These are phyloP conservation scores for Drosophila elegans DNA, from an alignment of 1,140 invertebrate species.

Conservation along the genomic window DNA sequence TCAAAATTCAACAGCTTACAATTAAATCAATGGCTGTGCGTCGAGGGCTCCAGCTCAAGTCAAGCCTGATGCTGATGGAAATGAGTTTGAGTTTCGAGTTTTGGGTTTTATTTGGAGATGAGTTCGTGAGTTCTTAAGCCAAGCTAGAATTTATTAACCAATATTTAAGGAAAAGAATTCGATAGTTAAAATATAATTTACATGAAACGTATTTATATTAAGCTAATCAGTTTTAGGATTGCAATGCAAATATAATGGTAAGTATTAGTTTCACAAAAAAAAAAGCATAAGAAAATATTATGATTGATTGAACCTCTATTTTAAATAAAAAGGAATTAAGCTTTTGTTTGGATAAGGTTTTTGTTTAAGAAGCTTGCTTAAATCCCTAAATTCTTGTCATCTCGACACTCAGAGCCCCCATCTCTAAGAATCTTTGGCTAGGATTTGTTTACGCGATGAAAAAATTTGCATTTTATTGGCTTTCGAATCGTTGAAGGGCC, in stretches of 20 bases:
- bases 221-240: no score
- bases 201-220: no score
- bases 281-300: no score
- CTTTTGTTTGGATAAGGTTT: no score
- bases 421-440: slow-evolving; percentile 26
- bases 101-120: slow-evolving; percentile 18
- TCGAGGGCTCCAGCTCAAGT: slow-evolving; percentile 27
- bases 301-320: no score
- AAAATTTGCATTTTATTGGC: slow-evolving; percentile 81
- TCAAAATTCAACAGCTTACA: slow-evolving; percentile 78
- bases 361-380: no score
- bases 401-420: slow-evolving; percentile 4
- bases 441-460: slow-evolving; percentile 60
- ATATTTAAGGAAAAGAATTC: no score
- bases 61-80: slow-evolving; percentile 30
- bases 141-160: no score
- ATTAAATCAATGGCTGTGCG: slow-evolving; percentile 66
- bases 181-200: no score
- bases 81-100: slow-evolving; percentile 36
- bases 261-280: no score
- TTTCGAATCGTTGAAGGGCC: slow-evolving; percentile 35
- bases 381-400: neutral
- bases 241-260: no score
- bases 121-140: neutral
- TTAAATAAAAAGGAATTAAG: no score